A percentile compares a stretch with the other conserved stretches of the same genome.
phyloP scores from a whole-genome alignment of 2,113 vertebrate genomes.

The Lichenostomus cassidix region DNA sequence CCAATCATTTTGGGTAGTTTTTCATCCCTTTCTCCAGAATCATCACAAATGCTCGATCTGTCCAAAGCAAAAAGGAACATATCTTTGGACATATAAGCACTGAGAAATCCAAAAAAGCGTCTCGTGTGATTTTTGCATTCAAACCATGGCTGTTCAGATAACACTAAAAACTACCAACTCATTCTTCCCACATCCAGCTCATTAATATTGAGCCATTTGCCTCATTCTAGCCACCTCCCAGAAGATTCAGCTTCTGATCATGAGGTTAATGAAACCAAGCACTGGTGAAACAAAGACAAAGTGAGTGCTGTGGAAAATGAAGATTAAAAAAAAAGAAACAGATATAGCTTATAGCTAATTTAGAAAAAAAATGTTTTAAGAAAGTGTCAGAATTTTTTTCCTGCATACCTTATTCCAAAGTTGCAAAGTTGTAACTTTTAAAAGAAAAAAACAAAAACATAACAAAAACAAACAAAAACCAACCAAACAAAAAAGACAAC shows the following conservation, averaged over 20 bases:
- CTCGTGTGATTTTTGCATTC: neutral
- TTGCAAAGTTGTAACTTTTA: neutral
- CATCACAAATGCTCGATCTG: slow-evolving; percentile 69
- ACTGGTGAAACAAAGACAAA: neutral
- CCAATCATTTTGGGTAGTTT: slow-evolving; percentile 63
- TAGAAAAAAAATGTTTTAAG: neutral
- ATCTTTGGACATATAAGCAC: neutral
- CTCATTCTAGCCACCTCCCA: neutral
- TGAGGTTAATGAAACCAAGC: neutral
- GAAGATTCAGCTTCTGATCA: neutral
- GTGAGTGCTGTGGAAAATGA: neutral
- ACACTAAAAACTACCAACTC: neutral
- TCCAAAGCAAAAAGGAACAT: slow-evolving; percentile 3
- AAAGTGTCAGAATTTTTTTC: neutral
- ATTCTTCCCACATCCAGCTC: neutral
- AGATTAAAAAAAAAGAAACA: neutral
- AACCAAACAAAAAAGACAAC: neutral
- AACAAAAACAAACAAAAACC: neutral
- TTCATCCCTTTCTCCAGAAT: slow-evolving; percentile 72
- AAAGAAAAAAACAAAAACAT: neutral
- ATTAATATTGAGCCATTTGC: neutral
- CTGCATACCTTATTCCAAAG: neutral
- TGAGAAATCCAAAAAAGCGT: neutral
- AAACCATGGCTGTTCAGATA: neutral
- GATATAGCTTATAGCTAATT: neutral